phyloP scores from a whole-genome alignment of 2,797 vertebrate species.

The Microchirus variegatus region DNA sequence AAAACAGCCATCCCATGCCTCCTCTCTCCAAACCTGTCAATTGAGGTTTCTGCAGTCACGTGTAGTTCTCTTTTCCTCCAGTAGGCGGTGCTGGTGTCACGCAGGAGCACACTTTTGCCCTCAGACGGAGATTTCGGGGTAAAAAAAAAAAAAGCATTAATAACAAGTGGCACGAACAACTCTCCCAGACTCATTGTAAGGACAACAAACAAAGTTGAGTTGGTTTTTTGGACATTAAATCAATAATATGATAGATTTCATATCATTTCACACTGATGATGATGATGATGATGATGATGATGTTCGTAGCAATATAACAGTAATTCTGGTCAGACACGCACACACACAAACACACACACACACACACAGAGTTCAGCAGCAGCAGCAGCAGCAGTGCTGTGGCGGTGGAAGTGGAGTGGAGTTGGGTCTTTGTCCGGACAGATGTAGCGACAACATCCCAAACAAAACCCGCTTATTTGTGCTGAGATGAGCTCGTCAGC shows the following conservation, averaged over 20 bases:
- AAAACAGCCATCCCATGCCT: background rate
- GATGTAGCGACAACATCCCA: conserved; percentile 88
- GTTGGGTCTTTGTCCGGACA: conserved; percentile 86
- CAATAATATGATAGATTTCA: conserved; percentile 1
- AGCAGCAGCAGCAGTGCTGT: conserved; percentile 83
- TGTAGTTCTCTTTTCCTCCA: conserved; percentile 43
- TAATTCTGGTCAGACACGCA: background rate
- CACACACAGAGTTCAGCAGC: conserved; percentile 13
- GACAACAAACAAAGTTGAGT: conserved; percentile 14
- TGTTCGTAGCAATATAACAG: too few relatives aligned
- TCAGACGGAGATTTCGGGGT: conserved; percentile 4
- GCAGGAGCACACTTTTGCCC: conserved; percentile 42
- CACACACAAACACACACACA: background rate
- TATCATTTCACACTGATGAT: background rate
- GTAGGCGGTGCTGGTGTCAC: conserved; percentile 80
- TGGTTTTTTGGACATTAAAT: background rate
- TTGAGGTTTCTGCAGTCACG: background rate
- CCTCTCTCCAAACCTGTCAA: background rate
- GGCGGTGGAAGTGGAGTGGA: conserved; percentile 86
- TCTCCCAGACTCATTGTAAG: background rate
- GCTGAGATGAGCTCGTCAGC: conserved; percentile 81
- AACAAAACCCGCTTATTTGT: conserved; percentile 89
- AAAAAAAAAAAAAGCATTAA: conserved; percentile 10
- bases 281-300: background rate
- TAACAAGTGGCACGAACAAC: conserved; percentile 42